These are phyloP conservation scores for Limnephilus rhombicus DNA, from an alignment of 2,888 invertebrate species.

Conservation along the genomic window DNA sequence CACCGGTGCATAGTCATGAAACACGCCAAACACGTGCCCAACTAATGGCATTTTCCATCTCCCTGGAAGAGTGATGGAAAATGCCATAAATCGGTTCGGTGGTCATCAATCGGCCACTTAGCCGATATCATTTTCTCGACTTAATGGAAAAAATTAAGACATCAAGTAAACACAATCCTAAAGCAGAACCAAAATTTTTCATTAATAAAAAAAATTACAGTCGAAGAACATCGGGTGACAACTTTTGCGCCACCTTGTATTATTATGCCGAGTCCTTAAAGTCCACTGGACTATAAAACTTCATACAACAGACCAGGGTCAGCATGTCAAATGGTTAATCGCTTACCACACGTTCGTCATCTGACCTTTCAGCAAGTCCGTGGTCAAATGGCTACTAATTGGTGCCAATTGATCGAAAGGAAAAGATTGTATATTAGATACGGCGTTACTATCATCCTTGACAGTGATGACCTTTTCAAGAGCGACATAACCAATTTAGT, in stretches of 20 bases:
- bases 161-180: no score
- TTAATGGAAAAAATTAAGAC: no score
- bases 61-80: no score
- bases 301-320: slow-evolving; percentile 46
- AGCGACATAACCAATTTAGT: background rate
- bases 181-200: no score
- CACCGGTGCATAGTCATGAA: no score
- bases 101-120: no score
- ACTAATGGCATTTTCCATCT: no score
- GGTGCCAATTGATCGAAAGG: background rate
- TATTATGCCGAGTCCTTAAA: background rate
- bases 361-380: slow-evolving; percentile 12
- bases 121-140: no score
- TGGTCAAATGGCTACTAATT: background rate
- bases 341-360: slow-evolving; percentile 14
- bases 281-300: background rate
- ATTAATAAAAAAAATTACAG: no score
- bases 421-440: background rate
- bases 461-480: background rate
- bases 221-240: no score
- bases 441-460: background rate
- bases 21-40: no score
- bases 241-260: background rate
- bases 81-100: no score
- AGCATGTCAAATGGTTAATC: slow-evolving; percentile 57